These are phyloP conservation scores for Notarius quadriscutis DNA, from an alignment of 2,113 vertebrate species.

Conservation along the genomic window DNA sequence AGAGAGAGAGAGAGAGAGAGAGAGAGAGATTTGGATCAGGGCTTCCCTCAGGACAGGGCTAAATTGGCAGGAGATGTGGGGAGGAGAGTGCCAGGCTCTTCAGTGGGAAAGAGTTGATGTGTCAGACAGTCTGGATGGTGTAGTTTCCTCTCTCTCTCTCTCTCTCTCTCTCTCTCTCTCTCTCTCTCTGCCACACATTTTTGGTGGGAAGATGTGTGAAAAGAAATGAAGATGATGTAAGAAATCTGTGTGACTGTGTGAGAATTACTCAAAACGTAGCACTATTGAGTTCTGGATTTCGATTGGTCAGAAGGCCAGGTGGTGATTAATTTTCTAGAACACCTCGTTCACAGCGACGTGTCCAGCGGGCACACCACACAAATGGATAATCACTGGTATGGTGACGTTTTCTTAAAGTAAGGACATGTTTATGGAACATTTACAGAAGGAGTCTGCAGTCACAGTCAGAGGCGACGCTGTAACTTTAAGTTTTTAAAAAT, in stretches of 20 bases:
- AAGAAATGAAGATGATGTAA: neutral
- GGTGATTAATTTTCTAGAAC: neutral
- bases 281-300: neutral
- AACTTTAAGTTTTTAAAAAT: neutral
- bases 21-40: constrained; percentile 62
- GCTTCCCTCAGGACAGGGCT: constrained; percentile 63
- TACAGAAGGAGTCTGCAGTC: neutral
- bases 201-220: neutral
- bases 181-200: neutral
- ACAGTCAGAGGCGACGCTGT: neutral
- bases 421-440: neutral
- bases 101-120: constrained; percentile 58
- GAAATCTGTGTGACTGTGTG: neutral
- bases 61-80: constrained; percentile 64
- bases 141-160: constrained; percentile 62
- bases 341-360: neutral
- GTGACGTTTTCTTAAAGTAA: neutral
- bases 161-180: constrained; percentile 52
- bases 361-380: neutral
- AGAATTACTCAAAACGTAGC: neutral
- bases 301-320: neutral
- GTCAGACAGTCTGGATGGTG: constrained; percentile 55
- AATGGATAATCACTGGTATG: too few species aligned
- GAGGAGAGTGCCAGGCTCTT: constrained; percentile 38
- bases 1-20: constrained; percentile 5